Evolutionary conservation across 2,113 vertebrate species (phyloP).

Genomic region (Procavia capensis): DNA sequence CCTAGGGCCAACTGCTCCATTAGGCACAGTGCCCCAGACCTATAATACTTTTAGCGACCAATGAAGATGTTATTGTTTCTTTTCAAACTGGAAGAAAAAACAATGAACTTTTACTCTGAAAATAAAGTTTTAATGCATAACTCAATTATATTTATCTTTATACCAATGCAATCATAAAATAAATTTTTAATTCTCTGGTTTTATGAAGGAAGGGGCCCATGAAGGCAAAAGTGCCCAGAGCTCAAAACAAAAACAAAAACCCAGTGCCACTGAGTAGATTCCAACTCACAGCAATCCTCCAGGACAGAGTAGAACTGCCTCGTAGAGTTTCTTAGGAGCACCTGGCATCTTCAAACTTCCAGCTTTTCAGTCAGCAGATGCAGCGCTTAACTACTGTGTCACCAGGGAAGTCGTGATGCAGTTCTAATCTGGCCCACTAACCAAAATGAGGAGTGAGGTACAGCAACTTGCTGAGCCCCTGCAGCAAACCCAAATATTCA

Average conservation of each 20-base stretch:
- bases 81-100: slow-evolving; percentile 55
- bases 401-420: background rate
- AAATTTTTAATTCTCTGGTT: background rate
- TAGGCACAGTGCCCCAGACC: background rate
- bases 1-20: background rate
- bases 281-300: too few species aligned
- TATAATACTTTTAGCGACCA: background rate
- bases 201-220: background rate
- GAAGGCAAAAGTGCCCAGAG: background rate
- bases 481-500: background rate
- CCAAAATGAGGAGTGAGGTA: background rate
- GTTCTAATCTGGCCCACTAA: background rate
- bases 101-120: background rate
- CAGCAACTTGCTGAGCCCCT: background rate
- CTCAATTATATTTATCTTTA: slow-evolving; percentile 45
- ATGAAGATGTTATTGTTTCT: slow-evolving; percentile 47
- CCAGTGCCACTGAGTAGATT: too few species aligned
- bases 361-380: too few species aligned
- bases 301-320: too few species aligned
- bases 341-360: too few species aligned
- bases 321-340: too few species aligned
- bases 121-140: background rate
- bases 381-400: too few species aligned
- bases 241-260: too few species aligned
- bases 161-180: background rate